Evolutionary conservation across 1,140 invertebrate genomes (phyloP).

Genomic region (Diuraphis noxia): DNA sequence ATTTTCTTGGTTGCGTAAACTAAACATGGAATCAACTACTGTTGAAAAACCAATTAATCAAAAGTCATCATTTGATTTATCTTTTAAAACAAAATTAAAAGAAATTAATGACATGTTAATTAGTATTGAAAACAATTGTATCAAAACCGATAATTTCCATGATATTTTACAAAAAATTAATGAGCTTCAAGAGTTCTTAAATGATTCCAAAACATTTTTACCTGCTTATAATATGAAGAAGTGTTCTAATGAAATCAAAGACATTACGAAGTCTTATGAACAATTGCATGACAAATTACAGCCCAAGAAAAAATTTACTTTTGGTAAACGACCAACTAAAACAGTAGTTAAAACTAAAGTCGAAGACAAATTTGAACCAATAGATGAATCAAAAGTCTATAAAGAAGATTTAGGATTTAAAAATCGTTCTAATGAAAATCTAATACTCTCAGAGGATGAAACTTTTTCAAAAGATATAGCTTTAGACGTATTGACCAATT

Average conservation of each 20-base stretch:
- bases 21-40: neutral
- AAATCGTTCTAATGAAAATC: constrained; percentile 22
- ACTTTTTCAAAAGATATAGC: constrained; percentile 25
- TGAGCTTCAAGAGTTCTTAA: constrained; percentile 34
- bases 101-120: constrained; percentile 40
- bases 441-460: constrained; percentile 22
- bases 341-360: neutral
- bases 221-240: constrained; percentile 44
- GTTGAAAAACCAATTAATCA: neutral
- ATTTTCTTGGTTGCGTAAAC: neutral
- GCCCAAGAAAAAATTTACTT: constrained; percentile 47
- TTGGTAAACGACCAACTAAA: constrained; percentile 27
- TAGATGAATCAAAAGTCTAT: constrained; percentile 21
- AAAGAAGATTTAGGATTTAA: constrained; percentile 43
- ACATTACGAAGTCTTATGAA: constrained; percentile 21
- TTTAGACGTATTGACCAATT: constrained; percentile 24
- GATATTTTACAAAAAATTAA: constrained; percentile 39
- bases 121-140: neutral
- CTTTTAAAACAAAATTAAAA: constrained; percentile 22
- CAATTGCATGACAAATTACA: constrained; percentile 20
- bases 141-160: neutral
- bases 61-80: constrained; percentile 30
- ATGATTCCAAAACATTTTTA: constrained; percentile 38
- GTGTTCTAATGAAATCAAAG: constrained; percentile 31
- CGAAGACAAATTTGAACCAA: constrained; percentile 12